Conservation (phyloP, 2,113 vertebrate species). For the Lepus americanus region DNA sequence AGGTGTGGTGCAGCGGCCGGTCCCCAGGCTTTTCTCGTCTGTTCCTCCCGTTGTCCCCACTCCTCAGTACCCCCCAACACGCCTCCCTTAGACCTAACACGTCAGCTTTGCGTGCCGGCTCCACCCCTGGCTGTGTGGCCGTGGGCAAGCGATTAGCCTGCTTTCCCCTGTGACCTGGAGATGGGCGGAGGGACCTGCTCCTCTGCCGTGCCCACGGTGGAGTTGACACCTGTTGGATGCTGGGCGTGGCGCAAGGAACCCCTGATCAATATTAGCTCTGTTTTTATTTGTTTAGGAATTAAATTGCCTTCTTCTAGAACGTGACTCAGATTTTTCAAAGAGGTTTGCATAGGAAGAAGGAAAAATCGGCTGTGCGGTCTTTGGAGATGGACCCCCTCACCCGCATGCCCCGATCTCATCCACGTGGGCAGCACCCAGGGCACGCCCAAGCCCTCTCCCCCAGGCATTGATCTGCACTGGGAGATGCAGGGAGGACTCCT, state of each 20-base stretch:
- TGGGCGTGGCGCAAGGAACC: too few species aligned
- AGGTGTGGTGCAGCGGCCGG: rapidly evolving
- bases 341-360: neutral
- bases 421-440: neutral
- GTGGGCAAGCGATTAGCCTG: neutral
- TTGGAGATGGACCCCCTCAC: neutral
- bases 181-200: neutral
- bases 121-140: neutral
- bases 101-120: neutral
- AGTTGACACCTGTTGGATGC: rapidly evolving
- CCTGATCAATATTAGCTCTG: rapidly evolving
- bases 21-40: rapidly evolving
- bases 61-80: neutral
- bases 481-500: neutral
- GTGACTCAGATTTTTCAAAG: neutral
- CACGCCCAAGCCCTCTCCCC: rapidly evolving
- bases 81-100: neutral
- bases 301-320: neutral
- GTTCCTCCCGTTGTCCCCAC: too few species aligned
- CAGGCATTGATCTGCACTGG: neutral
- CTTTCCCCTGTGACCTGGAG: neutral
- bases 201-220: rapidly evolving
- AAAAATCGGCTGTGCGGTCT: neutral
- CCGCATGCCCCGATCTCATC: neutral
- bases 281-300: neutral